Conservation (phyloP, 2,888 invertebrate species). For the Selenia dentaria region DNA sequence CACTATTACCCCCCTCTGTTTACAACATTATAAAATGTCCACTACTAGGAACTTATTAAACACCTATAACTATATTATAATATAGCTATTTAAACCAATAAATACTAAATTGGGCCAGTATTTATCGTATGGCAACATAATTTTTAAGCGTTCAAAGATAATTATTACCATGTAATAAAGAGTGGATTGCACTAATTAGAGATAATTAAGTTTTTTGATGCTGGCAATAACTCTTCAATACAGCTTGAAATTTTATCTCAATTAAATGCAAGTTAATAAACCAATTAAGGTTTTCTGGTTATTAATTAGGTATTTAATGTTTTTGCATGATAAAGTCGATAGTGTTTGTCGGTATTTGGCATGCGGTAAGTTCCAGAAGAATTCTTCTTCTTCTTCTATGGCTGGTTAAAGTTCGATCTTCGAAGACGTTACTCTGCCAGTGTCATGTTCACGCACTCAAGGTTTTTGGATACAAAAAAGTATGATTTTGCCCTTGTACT, state of each 20-base stretch:
- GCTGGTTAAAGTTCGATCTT: too few relatives aligned
- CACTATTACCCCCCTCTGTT: conserved; percentile 33
- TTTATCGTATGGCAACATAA: conserved; percentile 13
- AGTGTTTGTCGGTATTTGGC: too few relatives aligned
- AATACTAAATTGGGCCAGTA: conserved; percentile 26
- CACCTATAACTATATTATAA: conserved; percentile 38
- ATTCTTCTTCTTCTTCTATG: too few relatives aligned
- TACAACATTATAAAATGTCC: conserved; percentile 26
- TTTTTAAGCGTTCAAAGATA: conserved; percentile 19
- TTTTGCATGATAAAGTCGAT: too few relatives aligned
- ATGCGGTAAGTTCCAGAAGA: too few relatives aligned
- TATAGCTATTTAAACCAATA: conserved; percentile 31
- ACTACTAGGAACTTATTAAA: conserved; percentile 51
- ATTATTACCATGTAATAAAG: conserved; percentile 20
- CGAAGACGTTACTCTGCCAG: too few relatives aligned
- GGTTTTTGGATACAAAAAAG: too few relatives aligned
- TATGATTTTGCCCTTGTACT: too few relatives aligned
- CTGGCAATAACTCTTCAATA: conserved; percentile 16
- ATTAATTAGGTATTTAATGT: too few relatives aligned
- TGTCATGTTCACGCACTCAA: too few relatives aligned
- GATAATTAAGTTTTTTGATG: conserved; percentile 15
- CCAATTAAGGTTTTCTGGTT: conserved; percentile 3
- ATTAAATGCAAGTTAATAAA: conserved; percentile 15
- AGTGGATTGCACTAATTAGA: conserved; percentile 19
- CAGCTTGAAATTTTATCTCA: conserved; percentile 9